These are phyloP conservation scores for Chymomyza procnemis DNA, from an alignment of 2,888 invertebrate species.

Conservation along the genomic window DNA sequence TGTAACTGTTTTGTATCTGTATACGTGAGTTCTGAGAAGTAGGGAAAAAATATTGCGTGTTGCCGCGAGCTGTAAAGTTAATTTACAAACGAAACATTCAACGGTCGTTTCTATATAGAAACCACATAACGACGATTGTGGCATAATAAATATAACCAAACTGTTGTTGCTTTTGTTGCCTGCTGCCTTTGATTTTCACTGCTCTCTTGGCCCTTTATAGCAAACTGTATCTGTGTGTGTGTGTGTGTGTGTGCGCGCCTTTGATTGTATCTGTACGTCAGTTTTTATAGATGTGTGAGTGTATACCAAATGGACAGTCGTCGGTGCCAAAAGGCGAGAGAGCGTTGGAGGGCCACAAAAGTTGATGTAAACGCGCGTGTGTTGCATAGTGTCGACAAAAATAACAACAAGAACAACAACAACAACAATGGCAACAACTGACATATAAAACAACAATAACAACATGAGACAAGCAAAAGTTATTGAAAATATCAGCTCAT, in stretches of 20 bases:
- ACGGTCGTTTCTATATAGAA: constrained; percentile 43
- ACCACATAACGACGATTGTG: constrained; percentile 48
- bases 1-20: background rate
- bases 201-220: constrained; percentile 40
- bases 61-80: constrained; percentile 64
- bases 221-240: constrained; percentile 41
- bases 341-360: no score
- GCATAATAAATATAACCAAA: constrained; percentile 64
- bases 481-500: constrained; percentile 69
- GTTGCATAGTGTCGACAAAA: constrained; percentile 56
- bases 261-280: background rate
- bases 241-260: constrained; percentile 36
- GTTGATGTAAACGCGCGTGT: constrained; percentile 45
- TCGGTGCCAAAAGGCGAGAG: background rate
- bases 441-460: background rate
- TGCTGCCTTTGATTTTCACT: constrained; percentile 22
- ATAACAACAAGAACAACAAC: background rate
- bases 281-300: background rate
- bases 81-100: constrained; percentile 70
- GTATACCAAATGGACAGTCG: background rate
- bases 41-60: constrained; percentile 36
- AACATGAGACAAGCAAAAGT: constrained; percentile 26
- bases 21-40: constrained; percentile 33
- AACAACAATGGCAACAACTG: background rate
- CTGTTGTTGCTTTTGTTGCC: constrained; percentile 29